Evolutionary conservation across 2,113 vertebrate species (phyloP).

Genomic region (Solea senegalensis): DNA sequence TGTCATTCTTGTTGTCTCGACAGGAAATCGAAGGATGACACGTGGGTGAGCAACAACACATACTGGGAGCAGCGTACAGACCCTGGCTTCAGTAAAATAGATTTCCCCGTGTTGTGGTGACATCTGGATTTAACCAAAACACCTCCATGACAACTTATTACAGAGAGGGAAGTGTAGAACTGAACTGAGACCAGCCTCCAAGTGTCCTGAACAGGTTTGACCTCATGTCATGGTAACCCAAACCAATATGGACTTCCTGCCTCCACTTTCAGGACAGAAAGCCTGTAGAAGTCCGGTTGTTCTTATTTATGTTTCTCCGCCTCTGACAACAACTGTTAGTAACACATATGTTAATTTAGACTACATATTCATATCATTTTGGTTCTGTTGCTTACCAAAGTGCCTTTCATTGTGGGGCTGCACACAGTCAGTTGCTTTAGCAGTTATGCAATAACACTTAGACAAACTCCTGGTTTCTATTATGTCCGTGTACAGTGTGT

Average conservation of each 20-base stretch:
- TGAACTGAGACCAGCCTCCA: slow-evolving; percentile 28
- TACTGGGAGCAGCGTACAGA: slow-evolving; percentile 92
- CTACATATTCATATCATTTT: slow-evolving; percentile 13
- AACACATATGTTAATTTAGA: slow-evolving; percentile 18
- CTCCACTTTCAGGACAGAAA: slow-evolving; percentile 36
- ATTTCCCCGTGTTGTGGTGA: slow-evolving; percentile 94
- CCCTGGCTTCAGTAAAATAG: slow-evolving; percentile 88
- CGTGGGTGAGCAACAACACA: slow-evolving; percentile 91
- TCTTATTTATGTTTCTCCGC: slow-evolving; percentile 3
- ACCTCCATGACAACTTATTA: neutral
- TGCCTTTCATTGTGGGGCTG: slow-evolving; percentile 72
- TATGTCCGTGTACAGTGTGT: slow-evolving; percentile 14
- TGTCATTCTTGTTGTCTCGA: slow-evolving; percentile 33
- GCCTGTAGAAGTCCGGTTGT: slow-evolving; percentile 11
- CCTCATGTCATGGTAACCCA: slow-evolving; percentile 49
- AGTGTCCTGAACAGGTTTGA: slow-evolving; percentile 22
- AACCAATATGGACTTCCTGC: slow-evolving; percentile 38
- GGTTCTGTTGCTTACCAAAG: slow-evolving; percentile 55
- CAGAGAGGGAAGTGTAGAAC: slow-evolving; percentile 30
- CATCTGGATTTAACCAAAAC: neutral
- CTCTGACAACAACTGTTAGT: slow-evolving; percentile 18
- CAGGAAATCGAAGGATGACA: slow-evolving; percentile 89
- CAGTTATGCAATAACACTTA: slow-evolving; percentile 53
- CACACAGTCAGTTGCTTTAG: slow-evolving; percentile 49
- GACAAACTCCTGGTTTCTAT: neutral